phyloP scores from a whole-genome alignment of 92 coral and sea anemone genomes.

The Galaxea fascicularis region DNA sequence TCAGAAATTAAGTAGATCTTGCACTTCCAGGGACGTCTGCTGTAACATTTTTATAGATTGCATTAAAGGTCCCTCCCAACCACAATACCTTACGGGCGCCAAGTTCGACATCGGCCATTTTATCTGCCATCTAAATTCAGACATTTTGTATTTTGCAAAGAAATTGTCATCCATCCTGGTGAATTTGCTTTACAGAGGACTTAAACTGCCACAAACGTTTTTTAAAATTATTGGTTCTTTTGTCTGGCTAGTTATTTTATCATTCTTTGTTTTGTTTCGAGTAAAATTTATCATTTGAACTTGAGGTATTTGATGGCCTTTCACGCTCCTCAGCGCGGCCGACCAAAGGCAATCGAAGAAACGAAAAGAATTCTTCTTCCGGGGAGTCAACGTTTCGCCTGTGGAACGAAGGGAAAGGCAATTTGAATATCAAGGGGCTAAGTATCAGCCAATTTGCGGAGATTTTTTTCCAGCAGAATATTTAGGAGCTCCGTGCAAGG shows the following conservation, averaged over 20 bases:
- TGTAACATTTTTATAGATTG: too few species aligned
- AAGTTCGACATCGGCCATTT: too few species aligned
- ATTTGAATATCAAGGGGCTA: constrained; percentile 13
- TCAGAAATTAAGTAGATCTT: too few species aligned
- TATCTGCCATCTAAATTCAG: too few species aligned
- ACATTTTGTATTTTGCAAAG: constrained; percentile 14
- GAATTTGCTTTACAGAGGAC: constrained; percentile 14
- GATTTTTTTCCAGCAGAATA: too few species aligned
- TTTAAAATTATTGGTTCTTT: constrained; percentile 8
- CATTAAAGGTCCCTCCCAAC: constrained; percentile 11
- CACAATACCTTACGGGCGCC: constrained; percentile 23
- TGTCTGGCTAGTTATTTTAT: constrained; percentile 10
- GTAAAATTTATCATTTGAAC: constrained; percentile 16
- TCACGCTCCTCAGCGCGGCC: constrained; percentile 29
- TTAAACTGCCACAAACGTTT: constrained; percentile 12
- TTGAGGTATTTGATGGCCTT: constrained; percentile 22
- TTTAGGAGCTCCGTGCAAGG: too few species aligned
- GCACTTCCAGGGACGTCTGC: too few species aligned
- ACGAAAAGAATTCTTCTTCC: too few species aligned
- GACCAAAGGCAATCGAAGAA: constrained; percentile 21
- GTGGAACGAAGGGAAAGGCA: too few species aligned
- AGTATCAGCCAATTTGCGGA: constrained; percentile 24
- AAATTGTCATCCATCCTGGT: constrained; percentile 22
- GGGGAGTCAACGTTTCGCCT: too few species aligned
- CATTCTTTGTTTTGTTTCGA: not conserved